These are phyloP conservation scores for cat (Felis catus) DNA, from an alignment of 2,113 vertebrate species.

Conservation along the genomic window DNA sequence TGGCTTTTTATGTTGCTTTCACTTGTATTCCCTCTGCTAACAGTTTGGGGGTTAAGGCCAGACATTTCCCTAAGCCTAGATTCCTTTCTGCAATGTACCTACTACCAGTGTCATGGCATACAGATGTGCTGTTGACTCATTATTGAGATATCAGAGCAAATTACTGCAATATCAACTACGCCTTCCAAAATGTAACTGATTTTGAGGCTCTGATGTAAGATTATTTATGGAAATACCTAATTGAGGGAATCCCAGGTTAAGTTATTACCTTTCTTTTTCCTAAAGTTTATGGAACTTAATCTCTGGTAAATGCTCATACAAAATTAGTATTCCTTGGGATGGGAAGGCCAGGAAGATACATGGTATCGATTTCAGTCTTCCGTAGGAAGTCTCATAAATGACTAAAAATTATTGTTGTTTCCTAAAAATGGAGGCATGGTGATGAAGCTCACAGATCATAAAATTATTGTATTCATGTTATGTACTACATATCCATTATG, in stretches of 20 bases:
- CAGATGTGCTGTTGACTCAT: conserved; percentile 45
- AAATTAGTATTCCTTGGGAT: conserved; percentile 37
- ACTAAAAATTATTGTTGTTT: conserved; percentile 47
- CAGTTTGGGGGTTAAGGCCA: conserved; percentile 54
- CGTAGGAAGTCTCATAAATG: conserved; percentile 8
- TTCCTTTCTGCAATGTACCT: conserved; percentile 47
- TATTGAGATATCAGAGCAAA: conserved; percentile 42
- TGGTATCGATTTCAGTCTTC: conserved; percentile 27
- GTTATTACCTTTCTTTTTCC: neutral
- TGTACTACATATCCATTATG: neutral
- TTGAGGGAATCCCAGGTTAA: conserved; percentile 14
- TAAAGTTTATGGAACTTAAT: conserved; percentile 31
- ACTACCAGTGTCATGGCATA: neutral
- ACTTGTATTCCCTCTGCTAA: conserved; percentile 66
- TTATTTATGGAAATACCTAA: conserved; percentile 12
- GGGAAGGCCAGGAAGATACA: neutral
- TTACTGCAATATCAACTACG: neutral
- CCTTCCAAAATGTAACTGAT: conserved; percentile 48
- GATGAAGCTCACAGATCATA: neutral
- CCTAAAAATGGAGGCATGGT: neutral
- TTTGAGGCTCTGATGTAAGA: conserved; percentile 1
- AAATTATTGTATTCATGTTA: conserved; percentile 35
- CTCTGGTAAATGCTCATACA: neutral
- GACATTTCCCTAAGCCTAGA: conserved; percentile 46
- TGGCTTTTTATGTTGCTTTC: conserved; percentile 67